phyloP scores from a whole-genome alignment of 2,888 invertebrate genomes.

The Megamerina dolium region DNA sequence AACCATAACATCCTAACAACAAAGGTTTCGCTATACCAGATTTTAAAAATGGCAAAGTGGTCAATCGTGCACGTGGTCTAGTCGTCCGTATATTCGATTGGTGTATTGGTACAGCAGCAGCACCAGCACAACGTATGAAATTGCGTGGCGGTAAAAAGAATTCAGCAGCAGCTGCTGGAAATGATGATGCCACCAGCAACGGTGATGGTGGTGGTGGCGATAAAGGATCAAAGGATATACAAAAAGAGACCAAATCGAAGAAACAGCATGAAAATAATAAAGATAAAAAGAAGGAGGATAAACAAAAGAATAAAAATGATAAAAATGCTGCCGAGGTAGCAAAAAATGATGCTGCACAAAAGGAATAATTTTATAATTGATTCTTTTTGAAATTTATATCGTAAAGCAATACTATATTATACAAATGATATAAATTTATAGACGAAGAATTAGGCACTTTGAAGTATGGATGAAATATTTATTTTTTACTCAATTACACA shows the following conservation, averaged over 20 bases:
- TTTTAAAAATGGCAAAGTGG: constrained; percentile 56
- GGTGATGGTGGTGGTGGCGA: not conserved
- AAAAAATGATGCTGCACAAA: too few relatives aligned
- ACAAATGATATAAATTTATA: too few relatives aligned
- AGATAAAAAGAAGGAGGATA: constrained; percentile 25
- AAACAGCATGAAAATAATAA: constrained; percentile 14
- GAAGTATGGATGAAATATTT: too few relatives aligned
- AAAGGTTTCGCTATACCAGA: constrained; percentile 47
- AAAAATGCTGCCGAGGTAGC: constrained; percentile 19
- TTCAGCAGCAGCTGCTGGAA: constrained; percentile 9
- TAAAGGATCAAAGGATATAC: constrained; percentile 15
- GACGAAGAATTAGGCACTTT: too few relatives aligned
- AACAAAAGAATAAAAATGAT: too few relatives aligned
- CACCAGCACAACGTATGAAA: constrained; percentile 51
- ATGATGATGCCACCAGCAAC: constrained; percentile 14
- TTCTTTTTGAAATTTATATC: too few relatives aligned
- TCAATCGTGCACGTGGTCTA: constrained; percentile 56
- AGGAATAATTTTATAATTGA: too few relatives aligned
- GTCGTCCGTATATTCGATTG: constrained; percentile 59
- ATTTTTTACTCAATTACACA: too few relatives aligned
- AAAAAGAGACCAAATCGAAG: constrained; percentile 17
- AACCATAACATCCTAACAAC: constrained; percentile 18
- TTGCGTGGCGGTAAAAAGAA: constrained; percentile 39
- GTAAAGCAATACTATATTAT: too few relatives aligned
- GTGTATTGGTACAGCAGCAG: constrained; percentile 56